Percentiles rank a stretch among this genome's conserved stretches.
Conservation (phyloP, 2,888 invertebrate species). For the Ptilodon capucinus region DNA sequence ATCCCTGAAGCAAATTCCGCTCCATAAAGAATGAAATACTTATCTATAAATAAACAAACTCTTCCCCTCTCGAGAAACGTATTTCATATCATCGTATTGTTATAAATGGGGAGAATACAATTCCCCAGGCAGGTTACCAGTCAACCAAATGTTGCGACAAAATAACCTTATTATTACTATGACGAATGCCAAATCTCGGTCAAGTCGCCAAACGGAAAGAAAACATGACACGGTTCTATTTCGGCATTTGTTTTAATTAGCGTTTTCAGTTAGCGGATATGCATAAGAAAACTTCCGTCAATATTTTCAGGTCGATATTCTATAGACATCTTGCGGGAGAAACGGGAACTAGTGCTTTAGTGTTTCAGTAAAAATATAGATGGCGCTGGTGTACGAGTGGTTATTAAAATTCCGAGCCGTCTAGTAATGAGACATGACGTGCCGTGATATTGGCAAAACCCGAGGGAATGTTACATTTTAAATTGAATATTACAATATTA, state of each 20-base stretch:
- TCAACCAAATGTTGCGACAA: constrained; percentile 12
- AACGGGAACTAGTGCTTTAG: constrained; percentile 29
- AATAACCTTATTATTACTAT: constrained; percentile 12
- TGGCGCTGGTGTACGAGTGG: constrained; percentile 42
- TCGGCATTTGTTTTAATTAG: constrained; percentile 13
- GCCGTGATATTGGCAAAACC: constrained; percentile 1
- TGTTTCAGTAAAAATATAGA: constrained; percentile 36
- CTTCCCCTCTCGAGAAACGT: not conserved
- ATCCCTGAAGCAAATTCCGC: not conserved
- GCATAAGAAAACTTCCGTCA: constrained; percentile 5
- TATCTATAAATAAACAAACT: not conserved
- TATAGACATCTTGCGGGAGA: constrained; percentile 48
- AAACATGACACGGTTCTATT: constrained; percentile 5
- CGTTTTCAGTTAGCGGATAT: constrained; percentile 21
- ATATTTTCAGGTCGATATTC: constrained; percentile 6
- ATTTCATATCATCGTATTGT: not conserved
- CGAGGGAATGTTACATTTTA: not conserved
- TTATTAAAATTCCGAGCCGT: constrained; percentile 6
- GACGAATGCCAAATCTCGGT: constrained; percentile 31
- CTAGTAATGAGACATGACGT: constrained; percentile 7
- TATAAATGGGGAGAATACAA: not conserved
- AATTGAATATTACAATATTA: not conserved
- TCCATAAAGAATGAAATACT: not conserved
- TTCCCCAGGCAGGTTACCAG: not conserved
- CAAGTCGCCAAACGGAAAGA: constrained; percentile 17